These are phyloP conservation scores for Melanotus villosus DNA, from an alignment of 2,888 invertebrate genomes.

Conservation along the genomic window DNA sequence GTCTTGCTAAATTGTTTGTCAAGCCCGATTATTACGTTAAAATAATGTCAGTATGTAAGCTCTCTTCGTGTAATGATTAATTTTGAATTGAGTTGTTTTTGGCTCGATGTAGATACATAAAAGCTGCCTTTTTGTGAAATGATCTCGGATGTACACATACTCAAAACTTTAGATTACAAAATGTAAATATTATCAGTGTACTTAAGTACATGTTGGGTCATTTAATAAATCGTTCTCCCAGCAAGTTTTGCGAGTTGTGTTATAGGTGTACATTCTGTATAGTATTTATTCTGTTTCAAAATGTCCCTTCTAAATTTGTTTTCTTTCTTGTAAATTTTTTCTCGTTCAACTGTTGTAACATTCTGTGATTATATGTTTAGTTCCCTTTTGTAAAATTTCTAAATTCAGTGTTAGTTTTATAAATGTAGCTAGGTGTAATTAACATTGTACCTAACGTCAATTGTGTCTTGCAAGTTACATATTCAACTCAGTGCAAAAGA, in stretches of 20 bases:
- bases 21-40: conserved; percentile 46
- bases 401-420: conserved; percentile 59
- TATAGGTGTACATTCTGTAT: conserved; percentile 67
- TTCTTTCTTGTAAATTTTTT: conserved; percentile 44
- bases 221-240: conserved; percentile 49
- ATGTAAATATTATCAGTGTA: conserved; percentile 49
- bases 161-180: conserved; percentile 32
- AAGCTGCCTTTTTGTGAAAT: conserved; percentile 51
- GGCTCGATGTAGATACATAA: conserved; percentile 43
- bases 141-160: conserved; percentile 66
- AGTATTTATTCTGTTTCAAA: conserved; percentile 66
- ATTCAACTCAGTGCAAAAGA: conserved; percentile 52
- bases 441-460: conserved; percentile 64
- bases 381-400: conserved; percentile 58
- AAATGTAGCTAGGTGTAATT: conserved; percentile 49
- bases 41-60: conserved; percentile 59
- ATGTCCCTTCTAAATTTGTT: conserved; percentile 57
- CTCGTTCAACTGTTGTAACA: conserved; percentile 58
- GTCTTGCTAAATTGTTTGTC: conserved; percentile 22
- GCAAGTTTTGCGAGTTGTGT: conserved; percentile 54
- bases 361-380: conserved; percentile 65
- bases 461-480: conserved; percentile 59
- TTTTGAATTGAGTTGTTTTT: conserved; percentile 43
- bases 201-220: conserved; percentile 53
- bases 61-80: conserved; percentile 57